Conservation (phyloP, 2,888 invertebrate species). For the Leptarthrus brevirostris region DNA sequence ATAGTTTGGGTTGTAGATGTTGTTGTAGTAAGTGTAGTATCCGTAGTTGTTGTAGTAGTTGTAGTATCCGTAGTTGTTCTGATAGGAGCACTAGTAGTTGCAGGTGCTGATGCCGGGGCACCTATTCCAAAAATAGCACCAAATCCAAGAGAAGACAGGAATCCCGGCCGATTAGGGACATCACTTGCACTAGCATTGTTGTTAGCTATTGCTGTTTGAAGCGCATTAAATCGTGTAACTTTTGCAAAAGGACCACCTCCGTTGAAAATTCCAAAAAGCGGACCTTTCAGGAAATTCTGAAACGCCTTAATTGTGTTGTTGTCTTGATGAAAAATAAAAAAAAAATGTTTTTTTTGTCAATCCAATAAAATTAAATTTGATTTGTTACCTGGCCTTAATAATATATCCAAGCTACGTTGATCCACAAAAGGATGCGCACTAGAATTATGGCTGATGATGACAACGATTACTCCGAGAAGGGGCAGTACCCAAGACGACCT, state of each 20-base stretch:
- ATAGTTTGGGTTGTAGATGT: background rate
- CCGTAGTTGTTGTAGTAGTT: background rate
- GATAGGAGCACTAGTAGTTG: background rate
- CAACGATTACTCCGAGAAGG: background rate
- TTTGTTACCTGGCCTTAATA: slow-evolving; percentile 28
- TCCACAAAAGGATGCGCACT: background rate
- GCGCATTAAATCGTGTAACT: background rate
- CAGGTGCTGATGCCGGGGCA: background rate
- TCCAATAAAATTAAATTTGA: too few relatives aligned
- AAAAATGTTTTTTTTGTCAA: background rate
- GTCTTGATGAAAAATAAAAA: slow-evolving; percentile 4
- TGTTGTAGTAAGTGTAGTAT: background rate
- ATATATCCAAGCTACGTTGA: slow-evolving; percentile 11
- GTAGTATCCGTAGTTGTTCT: background rate
- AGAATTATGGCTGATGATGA: background rate
- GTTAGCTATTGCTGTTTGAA: background rate
- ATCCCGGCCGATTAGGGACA: slow-evolving; percentile 24
- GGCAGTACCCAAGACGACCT: background rate
- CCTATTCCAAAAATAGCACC: slow-evolving; percentile 4
- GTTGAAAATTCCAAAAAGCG: slow-evolving; percentile 29
- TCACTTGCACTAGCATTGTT: slow-evolving; percentile 38
- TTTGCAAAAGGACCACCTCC: slow-evolving; percentile 14
- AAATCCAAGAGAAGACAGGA: slow-evolving; percentile 11
- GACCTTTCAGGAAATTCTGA: background rate
- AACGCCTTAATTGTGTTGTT: slow-evolving; percentile 36